Evolutionary conservation across 2,888 invertebrate genomes (phyloP).

Genomic region (Polymixis flavicincta): DNA sequence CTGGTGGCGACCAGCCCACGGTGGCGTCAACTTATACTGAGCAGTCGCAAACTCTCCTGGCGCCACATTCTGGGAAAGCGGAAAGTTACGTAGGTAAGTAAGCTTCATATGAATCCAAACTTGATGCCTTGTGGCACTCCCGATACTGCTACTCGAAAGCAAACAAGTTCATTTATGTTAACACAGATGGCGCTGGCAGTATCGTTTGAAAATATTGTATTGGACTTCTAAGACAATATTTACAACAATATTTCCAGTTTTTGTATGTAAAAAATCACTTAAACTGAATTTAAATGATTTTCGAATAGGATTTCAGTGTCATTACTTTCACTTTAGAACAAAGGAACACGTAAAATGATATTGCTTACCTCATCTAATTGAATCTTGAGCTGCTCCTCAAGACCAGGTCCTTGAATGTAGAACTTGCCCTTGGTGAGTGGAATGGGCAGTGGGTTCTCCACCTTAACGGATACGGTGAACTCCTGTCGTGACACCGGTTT

Average conservation of each 20-base stretch:
- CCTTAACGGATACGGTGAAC: slow-evolving; percentile 91
- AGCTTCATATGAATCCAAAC: slow-evolving; percentile 20
- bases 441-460: slow-evolving; percentile 96
- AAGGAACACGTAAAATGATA: not conserved
- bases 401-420: slow-evolving; percentile 95
- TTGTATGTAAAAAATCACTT: not conserved
- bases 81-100: slow-evolving; percentile 26
- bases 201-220: not conserved
- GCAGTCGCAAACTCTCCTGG: slow-evolving; percentile 93
- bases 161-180: slow-evolving; percentile 18
- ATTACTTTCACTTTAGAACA: not conserved
- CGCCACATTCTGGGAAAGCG: slow-evolving; percentile 74
- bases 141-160: not conserved
- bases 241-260: not conserved
- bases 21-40: slow-evolving; percentile 94
- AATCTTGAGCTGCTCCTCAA: slow-evolving; percentile 93
- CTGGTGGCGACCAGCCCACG: slow-evolving; percentile 94
- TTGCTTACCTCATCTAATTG: slow-evolving; percentile 91
- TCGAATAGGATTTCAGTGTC: not conserved
- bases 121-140: slow-evolving; percentile 6
- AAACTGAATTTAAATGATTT: not conserved
- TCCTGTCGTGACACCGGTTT: slow-evolving; percentile 88
- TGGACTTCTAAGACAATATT: not conserved
- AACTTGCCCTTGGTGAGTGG: slow-evolving; percentile 94
- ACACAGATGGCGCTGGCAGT: slow-evolving; percentile 66